Evolutionary conservation across 2,888 invertebrate species (phyloP).

Genomic region (Tetheella fluctuosa): DNA sequence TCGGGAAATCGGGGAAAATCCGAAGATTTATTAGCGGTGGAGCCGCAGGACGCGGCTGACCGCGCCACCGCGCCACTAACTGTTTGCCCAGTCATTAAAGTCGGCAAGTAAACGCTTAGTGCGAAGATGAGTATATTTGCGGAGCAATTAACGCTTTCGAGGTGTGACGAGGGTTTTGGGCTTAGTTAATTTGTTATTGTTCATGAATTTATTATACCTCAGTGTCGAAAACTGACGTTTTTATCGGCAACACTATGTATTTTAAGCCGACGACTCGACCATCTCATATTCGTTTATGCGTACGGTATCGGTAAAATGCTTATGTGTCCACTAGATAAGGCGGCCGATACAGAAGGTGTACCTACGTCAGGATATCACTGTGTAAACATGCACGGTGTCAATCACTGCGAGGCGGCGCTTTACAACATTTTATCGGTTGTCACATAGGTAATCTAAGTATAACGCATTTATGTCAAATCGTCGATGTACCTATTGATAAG

Average conservation of each 20-base stretch:
- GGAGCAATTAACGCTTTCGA: conserved; percentile 79
- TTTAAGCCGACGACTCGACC: conserved; percentile 39
- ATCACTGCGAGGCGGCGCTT: conserved; percentile 80
- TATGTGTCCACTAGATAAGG: conserved; percentile 71
- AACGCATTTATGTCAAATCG: conserved; percentile 83
- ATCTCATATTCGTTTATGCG: conserved; percentile 47
- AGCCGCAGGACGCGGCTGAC: conserved; percentile 67
- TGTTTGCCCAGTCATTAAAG: conserved; percentile 83
- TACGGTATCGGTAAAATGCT: conserved; percentile 54
- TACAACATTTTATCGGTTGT: conserved; percentile 80
- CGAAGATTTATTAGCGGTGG: conserved; percentile 78
- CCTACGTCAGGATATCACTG: conserved; percentile 69
- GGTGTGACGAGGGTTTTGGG: conserved; percentile 77
- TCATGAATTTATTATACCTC: conserved; percentile 56
- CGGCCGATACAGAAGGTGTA: conserved; percentile 69
- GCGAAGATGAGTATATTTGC: conserved; percentile 83
- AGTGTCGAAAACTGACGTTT: conserved; percentile 21
- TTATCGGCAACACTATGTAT: conserved; percentile 31
- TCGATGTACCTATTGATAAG: conserved; percentile 77
- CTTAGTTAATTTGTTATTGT: conserved; percentile 59
- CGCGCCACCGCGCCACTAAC: conserved; percentile 57
- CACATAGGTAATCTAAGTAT: conserved; percentile 79
- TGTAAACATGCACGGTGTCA: conserved; percentile 78
- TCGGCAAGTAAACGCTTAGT: conserved; percentile 79
- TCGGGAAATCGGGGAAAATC: conserved; percentile 81